These are phyloP conservation scores for Gallinago stenura DNA, from an alignment of 2,797 vertebrate species.

Conservation along the genomic window DNA sequence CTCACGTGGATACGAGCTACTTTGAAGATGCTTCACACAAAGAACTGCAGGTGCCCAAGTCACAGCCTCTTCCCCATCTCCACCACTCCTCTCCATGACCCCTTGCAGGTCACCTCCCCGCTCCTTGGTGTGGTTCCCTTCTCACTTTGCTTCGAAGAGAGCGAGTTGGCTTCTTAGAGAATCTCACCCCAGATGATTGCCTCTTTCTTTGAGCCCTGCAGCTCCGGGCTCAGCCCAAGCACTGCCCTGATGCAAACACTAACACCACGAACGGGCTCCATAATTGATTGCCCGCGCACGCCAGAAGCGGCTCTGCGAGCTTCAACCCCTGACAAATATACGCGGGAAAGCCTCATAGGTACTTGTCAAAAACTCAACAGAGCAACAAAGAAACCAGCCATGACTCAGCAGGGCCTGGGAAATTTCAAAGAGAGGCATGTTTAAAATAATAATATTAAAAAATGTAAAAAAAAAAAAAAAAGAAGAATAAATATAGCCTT, in stretches of 20 bases:
- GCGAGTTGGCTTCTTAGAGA: too few species aligned
- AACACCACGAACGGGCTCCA: neutral
- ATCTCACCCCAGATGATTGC: too few species aligned
- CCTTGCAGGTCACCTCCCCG: neutral
- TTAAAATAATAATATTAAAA: neutral
- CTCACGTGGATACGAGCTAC: rapidly evolving
- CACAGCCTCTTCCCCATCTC: neutral
- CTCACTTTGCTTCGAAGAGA: too few species aligned
- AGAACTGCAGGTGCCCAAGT: neutral
- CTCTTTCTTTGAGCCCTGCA: too few species aligned
- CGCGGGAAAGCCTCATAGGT: neutral
- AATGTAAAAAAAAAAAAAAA: neutral
- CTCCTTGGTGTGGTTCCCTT: neutral
- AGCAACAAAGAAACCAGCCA: neutral
- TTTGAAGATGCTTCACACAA: neutral
- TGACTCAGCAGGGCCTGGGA: conserved; percentile 30
- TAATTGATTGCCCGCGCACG: neutral
- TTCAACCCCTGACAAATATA: neutral
- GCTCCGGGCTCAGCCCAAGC: too few species aligned
- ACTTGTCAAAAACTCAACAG: neutral
- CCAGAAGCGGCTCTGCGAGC: neutral
- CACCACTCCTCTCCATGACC: rapidly evolving
- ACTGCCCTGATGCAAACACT: neutral
- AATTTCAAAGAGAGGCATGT: neutral
- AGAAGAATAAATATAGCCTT: neutral